phyloP scores from a whole-genome alignment of 2,797 vertebrate genomes.

The Rhodeus uyekii region DNA sequence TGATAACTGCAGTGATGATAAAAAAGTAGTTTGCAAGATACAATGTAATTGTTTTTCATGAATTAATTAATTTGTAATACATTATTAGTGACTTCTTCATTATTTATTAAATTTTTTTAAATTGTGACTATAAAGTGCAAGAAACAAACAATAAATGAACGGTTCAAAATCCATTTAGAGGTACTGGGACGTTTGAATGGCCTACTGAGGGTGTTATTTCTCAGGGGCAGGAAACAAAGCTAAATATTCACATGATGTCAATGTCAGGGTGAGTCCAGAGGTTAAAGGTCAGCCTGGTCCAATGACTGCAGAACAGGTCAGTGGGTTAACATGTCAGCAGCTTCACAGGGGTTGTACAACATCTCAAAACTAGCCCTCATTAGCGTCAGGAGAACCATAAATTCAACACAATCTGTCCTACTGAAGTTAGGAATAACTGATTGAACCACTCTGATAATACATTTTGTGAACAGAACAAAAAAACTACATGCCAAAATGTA shows the following conservation, averaged over 20 bases:
- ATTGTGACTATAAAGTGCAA: neutral
- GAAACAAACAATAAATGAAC: neutral
- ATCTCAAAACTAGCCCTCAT: slow-evolving; percentile 15
- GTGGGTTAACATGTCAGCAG: slow-evolving; percentile 49
- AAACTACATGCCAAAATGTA: no score
- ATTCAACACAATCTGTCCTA: neutral
- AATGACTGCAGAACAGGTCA: slow-evolving; percentile 41
- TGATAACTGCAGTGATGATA: neutral
- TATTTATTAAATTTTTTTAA: neutral
- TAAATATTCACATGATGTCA: slow-evolving; percentile 39
- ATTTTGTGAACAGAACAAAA: no score
- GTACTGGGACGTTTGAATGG: neutral
- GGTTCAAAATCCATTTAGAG: neutral
- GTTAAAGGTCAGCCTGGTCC: slow-evolving; percentile 48
- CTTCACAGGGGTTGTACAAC: slow-evolving; percentile 44
- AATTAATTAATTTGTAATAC: neutral
- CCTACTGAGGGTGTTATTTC: slow-evolving; percentile 11
- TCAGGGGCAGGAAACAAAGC: slow-evolving; percentile 38
- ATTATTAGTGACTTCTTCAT: neutral
- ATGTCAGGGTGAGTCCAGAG: slow-evolving; percentile 40
- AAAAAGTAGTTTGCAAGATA: neutral
- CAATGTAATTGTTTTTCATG: neutral
- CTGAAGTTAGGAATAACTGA: neutral
- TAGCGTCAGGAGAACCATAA: slow-evolving; percentile 19
- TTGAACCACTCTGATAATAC: neutral